Evolutionary conservation across 2,113 vertebrate species (phyloP).

Genomic region (Pogona vitticeps): DNA sequence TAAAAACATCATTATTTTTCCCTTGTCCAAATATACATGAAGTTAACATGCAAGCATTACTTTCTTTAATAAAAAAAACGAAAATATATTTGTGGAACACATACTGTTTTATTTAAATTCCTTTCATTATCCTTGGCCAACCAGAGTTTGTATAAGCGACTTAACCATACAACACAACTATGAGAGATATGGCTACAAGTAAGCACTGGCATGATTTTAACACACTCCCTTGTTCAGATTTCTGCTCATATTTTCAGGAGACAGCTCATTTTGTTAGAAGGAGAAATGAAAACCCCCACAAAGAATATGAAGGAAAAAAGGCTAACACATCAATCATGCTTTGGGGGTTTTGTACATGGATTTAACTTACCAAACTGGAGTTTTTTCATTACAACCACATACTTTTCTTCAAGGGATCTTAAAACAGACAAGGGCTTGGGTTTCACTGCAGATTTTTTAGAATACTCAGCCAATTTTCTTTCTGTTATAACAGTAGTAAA

Average conservation of each 20-base stretch:
- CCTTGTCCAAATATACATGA: background rate
- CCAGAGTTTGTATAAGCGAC: background rate
- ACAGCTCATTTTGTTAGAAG: background rate
- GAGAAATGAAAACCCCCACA: background rate
- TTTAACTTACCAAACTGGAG: slow-evolving; percentile 94
- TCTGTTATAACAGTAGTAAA: slow-evolving; percentile 77
- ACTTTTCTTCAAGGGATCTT: slow-evolving; percentile 95
- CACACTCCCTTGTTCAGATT: background rate
- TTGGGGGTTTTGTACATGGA: background rate
- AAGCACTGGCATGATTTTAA: background rate
- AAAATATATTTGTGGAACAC: background rate
- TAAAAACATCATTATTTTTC: background rate
- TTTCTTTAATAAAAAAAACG: background rate
- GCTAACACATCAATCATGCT: too few relatives aligned
- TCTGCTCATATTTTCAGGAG: background rate
- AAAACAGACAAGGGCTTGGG: slow-evolving; percentile 92
- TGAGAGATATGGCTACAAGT: background rate
- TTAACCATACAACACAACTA: background rate
- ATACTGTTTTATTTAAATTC: background rate
- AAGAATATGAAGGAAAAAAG: too few relatives aligned
- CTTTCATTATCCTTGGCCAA: background rate
- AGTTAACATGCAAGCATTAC: background rate
- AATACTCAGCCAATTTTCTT: slow-evolving; percentile 93
- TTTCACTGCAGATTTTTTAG: slow-evolving; percentile 85
- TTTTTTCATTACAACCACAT: slow-evolving; percentile 96